Percentiles rank a stretch among this genome's conserved stretches.
phyloP scores from a whole-genome alignment of 2,113 vertebrate species.

The Equus przewalskii region DNA sequence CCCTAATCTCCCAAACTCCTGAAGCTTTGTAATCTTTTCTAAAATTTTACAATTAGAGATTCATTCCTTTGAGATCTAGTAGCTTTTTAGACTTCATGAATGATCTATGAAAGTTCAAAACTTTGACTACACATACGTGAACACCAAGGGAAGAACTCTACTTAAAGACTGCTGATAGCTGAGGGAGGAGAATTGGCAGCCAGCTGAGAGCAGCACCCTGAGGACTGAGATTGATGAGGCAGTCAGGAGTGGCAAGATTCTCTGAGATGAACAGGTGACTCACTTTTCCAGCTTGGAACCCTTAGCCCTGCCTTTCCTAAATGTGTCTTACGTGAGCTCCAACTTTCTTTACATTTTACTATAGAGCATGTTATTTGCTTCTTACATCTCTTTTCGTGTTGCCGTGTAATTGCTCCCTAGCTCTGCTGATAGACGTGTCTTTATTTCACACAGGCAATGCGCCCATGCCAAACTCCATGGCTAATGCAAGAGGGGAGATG shows the following conservation, averaged over 20 bases:
- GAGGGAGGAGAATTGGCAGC: background rate
- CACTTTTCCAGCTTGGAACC: background rate
- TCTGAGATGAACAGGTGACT: background rate
- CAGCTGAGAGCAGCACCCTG: background rate
- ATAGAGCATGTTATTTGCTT: background rate
- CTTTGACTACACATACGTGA: background rate
- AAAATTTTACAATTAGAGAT: slow-evolving; percentile 31
- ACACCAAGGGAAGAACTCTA: background rate
- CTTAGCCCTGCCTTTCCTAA: background rate
- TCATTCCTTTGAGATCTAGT: background rate
- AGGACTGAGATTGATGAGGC: too few species aligned
- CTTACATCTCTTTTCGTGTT: slow-evolving; percentile 9
- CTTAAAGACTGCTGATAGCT: background rate
- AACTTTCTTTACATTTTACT: slow-evolving; percentile 23
- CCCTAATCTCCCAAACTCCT: background rate
- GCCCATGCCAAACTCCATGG: background rate
- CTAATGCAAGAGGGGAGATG: background rate
- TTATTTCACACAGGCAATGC: background rate
- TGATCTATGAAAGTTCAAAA: background rate
- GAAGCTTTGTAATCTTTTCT: background rate
- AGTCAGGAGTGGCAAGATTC: background rate
- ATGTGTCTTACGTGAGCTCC: background rate
- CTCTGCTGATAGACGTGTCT: background rate
- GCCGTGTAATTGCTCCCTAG: background rate
- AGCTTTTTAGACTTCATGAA: background rate